These are phyloP conservation scores for Phasia obesa DNA, from an alignment of 2,888 invertebrate species.

Conservation along the genomic window DNA sequence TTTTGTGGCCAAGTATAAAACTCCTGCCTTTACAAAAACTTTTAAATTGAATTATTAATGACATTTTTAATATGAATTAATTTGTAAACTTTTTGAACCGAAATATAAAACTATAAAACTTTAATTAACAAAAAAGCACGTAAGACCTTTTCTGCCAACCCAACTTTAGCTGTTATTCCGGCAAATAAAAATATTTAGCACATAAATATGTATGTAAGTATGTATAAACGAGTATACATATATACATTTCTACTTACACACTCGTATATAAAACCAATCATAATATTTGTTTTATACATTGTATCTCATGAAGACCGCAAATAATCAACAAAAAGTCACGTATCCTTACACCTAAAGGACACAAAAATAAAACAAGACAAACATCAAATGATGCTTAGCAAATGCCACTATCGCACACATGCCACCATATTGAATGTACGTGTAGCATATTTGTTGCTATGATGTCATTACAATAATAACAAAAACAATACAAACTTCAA, in stretches of 20 bases:
- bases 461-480: slow-evolving; percentile 33
- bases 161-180: too few species aligned
- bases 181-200: too few species aligned
- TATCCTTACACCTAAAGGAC: slow-evolving; percentile 68
- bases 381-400: slow-evolving; percentile 56
- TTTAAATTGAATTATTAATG: too few species aligned
- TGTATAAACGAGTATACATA: too few species aligned
- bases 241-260: not conserved
- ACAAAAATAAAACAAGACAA: slow-evolving; percentile 57
- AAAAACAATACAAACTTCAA: slow-evolving; percentile 49
- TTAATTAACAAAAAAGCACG: too few species aligned
- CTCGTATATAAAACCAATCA: slow-evolving; percentile 33
- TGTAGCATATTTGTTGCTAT: slow-evolving; percentile 15
- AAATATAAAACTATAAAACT: too few species aligned
- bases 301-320: slow-evolving; percentile 53
- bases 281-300: slow-evolving; percentile 7
- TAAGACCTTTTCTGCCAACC: too few species aligned
- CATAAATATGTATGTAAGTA: not conserved
- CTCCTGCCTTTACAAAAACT: too few species aligned
- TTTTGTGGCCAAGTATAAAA: too few species aligned
- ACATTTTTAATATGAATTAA: too few species aligned
- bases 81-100: too few species aligned
- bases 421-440: not conserved
- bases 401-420: slow-evolving; percentile 29
- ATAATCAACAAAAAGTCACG: slow-evolving; percentile 71